These are phyloP conservation scores for Tangara arthus DNA, from an alignment of 2,797 vertebrate genomes.

Conservation along the genomic window DNA sequence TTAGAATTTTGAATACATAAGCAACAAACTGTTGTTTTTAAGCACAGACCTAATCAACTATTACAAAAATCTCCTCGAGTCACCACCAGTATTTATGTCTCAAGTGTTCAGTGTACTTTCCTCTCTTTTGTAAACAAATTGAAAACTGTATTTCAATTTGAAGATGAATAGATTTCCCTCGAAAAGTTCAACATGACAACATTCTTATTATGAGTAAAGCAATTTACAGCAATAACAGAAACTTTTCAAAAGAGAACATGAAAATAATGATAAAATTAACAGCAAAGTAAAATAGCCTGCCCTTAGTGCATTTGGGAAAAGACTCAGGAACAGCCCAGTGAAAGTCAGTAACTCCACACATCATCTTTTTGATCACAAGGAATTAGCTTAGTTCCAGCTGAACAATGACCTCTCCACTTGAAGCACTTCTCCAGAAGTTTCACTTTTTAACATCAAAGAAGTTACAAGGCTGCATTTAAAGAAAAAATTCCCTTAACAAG, in stretches of 20 bases:
- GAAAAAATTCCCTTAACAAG: background rate
- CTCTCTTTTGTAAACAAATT: background rate
- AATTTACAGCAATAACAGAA: background rate
- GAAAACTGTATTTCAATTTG: background rate
- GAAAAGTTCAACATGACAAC: background rate
- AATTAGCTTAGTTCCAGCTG: background rate
- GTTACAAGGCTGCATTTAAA: background rate
- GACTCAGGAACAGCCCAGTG: accelerated
- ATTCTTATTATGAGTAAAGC: background rate
- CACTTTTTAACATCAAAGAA: background rate
- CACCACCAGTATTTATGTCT: background rate
- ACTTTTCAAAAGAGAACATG: background rate
- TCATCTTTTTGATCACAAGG: background rate
- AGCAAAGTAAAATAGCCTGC: background rate
- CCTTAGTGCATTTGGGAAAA: background rate
- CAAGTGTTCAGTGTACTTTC: background rate
- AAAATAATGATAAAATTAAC: background rate
- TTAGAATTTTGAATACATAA: background rate
- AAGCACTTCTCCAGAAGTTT: background rate
- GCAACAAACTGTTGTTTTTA: background rate
- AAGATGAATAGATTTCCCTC: background rate
- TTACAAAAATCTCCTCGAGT: background rate
- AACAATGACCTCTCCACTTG: background rate
- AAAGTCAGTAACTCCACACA: background rate
- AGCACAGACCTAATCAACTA: background rate